Evolutionary conservation across 2,113 vertebrate genomes (phyloP), one percentile per base, ranked within the genome.

Genomic region (Chionodraco myersi): DNA sequence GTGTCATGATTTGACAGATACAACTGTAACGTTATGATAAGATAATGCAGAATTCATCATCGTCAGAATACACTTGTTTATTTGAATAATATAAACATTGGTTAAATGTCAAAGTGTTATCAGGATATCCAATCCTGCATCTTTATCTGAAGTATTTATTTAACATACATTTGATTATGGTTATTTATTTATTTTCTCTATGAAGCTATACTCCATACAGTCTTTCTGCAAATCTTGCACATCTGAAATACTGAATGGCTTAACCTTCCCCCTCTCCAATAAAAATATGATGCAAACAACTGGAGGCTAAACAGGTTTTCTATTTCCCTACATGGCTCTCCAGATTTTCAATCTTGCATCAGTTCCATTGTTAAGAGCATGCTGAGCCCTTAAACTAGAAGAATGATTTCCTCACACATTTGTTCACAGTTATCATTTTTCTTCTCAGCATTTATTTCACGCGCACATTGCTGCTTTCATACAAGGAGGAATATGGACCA

Each of bases 271-370:
- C 59, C n/a, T 62, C 44, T 69, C 60, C 18, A 58, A 87, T 73
- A 78, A 69, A 83, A 82, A 81, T 73, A 18, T 41, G 58, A 70
- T 34, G 11, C 47, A 83, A 84, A 87, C 59, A 73, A 57, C 21
- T 53, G 36, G 54, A 77, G 49, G 59, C 65, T 52, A 71, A 75
- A 72, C 45, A 79, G 68, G 2, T 79, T 89, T 80, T 82, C 8
- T 78, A 47, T 87, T 87, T 76, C 62, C 15, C n/a, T 18, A 6
- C 10, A 6, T 6, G 47, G 21, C 41, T 76, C 23, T 71, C 14
- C 47, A 60, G 23, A 59, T 64, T 73, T 81, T 48, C 14, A 60
- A 51, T 58, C 61, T 47, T 58, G 56, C 69, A 74, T 80, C 54
- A 63, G 49, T 16, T 57, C 41, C 63, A 34, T 52, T 60, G 60